Evolutionary conservation across 2,797 vertebrate species (phyloP).

Genomic region (Florisuga fusca): DNA sequence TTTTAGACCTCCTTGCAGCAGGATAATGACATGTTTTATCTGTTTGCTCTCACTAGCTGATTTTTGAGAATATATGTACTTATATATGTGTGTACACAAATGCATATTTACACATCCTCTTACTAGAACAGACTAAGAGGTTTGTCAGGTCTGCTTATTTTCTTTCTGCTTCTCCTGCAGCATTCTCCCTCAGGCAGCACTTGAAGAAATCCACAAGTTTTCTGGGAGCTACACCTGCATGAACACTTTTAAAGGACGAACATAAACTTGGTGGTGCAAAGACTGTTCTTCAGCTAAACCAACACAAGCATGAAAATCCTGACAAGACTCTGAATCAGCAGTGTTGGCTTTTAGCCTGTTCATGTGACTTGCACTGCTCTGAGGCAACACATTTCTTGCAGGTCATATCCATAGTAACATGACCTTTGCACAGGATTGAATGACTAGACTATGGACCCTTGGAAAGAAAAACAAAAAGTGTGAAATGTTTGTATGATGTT

Average conservation of each 20-base stretch:
- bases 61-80: neutral
- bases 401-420: conserved; percentile 69
- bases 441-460: conserved; percentile 59
- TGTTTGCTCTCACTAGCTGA: neutral
- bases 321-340: conserved; percentile 47
- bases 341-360: conserved; percentile 43
- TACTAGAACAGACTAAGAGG: neutral
- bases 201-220: conserved; percentile 98
- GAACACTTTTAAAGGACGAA: conserved; percentile 98
- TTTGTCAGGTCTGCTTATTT: neutral
- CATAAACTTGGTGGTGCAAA: conserved; percentile 77
- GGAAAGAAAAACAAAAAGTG: conserved; percentile 64
- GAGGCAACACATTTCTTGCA: conserved; percentile 50
- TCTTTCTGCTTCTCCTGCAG: conserved; percentile 70
- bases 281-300: conserved; percentile 27
- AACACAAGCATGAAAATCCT: conserved; percentile 48
- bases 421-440: conserved; percentile 77
- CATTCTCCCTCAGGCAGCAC: conserved; percentile 94
- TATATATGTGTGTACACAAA: neutral
- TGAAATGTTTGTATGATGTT: conserved; percentile 60
- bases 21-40: neutral
- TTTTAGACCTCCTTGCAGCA: neutral
- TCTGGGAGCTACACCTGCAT: conserved; percentile 97
- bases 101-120: neutral
- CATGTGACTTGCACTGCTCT: conserved; percentile 37